A percentile compares a stretch with the other conserved stretches of the same genome.
Evolutionary conservation across 2,797 vertebrate species (phyloP).

Genomic region (Acrossocheilus fasciatus): DNA sequence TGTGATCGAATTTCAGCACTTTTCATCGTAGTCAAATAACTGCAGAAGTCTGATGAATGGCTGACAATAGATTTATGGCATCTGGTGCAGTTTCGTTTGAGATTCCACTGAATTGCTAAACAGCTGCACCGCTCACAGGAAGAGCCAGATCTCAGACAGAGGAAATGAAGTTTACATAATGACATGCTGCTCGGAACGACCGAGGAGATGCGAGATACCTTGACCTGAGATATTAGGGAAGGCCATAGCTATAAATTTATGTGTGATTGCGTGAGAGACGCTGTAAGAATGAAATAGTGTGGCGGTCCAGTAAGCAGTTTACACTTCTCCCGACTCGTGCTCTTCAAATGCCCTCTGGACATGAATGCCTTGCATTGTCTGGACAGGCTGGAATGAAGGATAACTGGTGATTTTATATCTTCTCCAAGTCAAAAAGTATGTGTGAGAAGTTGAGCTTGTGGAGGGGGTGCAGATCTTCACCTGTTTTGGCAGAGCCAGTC

Average conservation of each 20-base stretch:
- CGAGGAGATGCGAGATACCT: not conserved
- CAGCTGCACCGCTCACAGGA: slow-evolving; percentile 2
- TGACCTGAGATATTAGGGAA: not conserved
- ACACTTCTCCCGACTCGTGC: not conserved
- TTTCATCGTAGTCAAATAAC: not conserved
- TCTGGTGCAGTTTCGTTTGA: slow-evolving; percentile 33
- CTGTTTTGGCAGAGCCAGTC: slow-evolving; percentile 43
- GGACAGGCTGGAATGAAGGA: slow-evolving; percentile 21
- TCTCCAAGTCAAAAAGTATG: not conserved
- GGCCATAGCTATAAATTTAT: not conserved
- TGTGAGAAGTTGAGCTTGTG: slow-evolving; percentile 30
- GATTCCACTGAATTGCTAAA: slow-evolving; percentile 35
- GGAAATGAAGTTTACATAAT: slow-evolving; percentile 30
- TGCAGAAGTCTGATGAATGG: slow-evolving; percentile 11
- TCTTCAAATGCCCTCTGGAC: slow-evolving; percentile 48
- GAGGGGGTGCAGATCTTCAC: slow-evolving; percentile 27
- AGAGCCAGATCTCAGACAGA: slow-evolving; percentile 13
- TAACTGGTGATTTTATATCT: slow-evolving; percentile 27
- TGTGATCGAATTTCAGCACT: slow-evolving; percentile 2
- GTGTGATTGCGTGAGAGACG: not conserved
- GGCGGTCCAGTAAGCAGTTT: slow-evolving; percentile 14
- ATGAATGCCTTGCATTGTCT: slow-evolving; percentile 56
- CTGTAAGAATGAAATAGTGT: not conserved
- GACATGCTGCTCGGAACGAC: not conserved
- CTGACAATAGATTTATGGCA: not conserved